These are phyloP conservation scores for Terebella lapidaria DNA, from an alignment of 2,888 invertebrate genomes.

Conservation along the genomic window DNA sequence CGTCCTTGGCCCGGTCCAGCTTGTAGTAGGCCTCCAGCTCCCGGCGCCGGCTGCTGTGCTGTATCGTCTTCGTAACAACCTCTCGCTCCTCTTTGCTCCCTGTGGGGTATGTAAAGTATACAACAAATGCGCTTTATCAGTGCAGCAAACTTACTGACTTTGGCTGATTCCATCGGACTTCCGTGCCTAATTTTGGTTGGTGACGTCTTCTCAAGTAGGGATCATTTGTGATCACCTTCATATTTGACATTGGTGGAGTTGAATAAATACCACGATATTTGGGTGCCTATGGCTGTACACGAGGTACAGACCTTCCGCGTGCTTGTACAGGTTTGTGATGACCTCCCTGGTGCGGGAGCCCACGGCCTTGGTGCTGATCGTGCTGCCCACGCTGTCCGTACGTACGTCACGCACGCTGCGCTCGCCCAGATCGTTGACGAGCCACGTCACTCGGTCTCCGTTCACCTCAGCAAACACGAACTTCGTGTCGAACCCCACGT, in stretches of 20 bases:
- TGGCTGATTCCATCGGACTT: no score
- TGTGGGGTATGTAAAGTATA: no score
- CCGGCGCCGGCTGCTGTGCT: neutral
- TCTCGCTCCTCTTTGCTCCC: neutral
- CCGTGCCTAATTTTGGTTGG: no score
- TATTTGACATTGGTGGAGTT: no score
- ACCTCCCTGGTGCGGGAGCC: conserved; percentile 33
- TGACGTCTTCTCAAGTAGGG: no score
- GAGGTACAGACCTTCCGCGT: conserved; percentile 37
- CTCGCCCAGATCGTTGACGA: conserved; percentile 26
- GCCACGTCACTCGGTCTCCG: conserved; percentile 9
- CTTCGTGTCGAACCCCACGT: conserved; percentile 19
- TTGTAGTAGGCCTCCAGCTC: neutral
- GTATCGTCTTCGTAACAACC: neutral
- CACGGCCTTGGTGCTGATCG: conserved; percentile 41
- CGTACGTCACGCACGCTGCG: conserved; percentile 28
- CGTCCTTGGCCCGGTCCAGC: neutral
- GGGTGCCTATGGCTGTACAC: no score
- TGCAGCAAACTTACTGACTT: no score
- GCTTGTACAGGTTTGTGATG: conserved; percentile 40
- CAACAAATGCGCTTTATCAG: no score
- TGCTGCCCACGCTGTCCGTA: conserved; percentile 30
- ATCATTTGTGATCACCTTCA: no score
- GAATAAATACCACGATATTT: no score
- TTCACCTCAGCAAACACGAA: conserved; percentile 27